Conservation (phyloP, 2,888 invertebrate species). For the Papilio demoleus region DNA sequence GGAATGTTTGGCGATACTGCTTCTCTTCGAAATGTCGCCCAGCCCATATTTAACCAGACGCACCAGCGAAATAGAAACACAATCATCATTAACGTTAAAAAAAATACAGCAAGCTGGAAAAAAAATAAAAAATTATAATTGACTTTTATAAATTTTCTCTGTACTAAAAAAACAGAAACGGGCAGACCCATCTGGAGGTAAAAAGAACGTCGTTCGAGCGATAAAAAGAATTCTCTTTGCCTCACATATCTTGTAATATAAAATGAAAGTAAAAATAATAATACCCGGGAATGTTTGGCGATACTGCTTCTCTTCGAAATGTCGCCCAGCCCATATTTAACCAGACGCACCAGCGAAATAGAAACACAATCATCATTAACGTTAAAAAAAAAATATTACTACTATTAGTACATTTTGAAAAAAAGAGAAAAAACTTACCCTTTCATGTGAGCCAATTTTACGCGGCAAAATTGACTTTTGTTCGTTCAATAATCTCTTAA, state of each 20-base stretch:
- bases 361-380: too few species aligned
- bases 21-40: constrained; percentile 49
- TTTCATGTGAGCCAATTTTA: constrained; percentile 53
- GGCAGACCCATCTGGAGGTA: too few species aligned
- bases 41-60: constrained; percentile 52
- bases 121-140: constrained; percentile 1
- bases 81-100: constrained; percentile 45
- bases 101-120: constrained; percentile 57
- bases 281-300: constrained; percentile 49
- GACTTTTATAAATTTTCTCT: background rate
- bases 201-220: too few species aligned
- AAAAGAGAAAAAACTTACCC: constrained; percentile 47
- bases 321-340: constrained; percentile 55
- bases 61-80: constrained; percentile 56
- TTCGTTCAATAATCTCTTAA: constrained; percentile 50
- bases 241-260: too few species aligned
- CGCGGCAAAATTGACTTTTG: constrained; percentile 50
- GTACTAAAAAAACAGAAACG: too few species aligned
- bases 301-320: constrained; percentile 37
- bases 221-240: too few species aligned
- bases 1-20: constrained; percentile 45
- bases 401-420: too few species aligned
- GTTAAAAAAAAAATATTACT: too few species aligned
- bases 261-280: constrained; percentile 20
- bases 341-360: constrained; percentile 57